A percentile compares a stretch with the other conserved stretches of the same genome.
These are phyloP conservation scores for Xestia xanthographa DNA, from an alignment of 2,888 invertebrate genomes.

Conservation along the genomic window DNA sequence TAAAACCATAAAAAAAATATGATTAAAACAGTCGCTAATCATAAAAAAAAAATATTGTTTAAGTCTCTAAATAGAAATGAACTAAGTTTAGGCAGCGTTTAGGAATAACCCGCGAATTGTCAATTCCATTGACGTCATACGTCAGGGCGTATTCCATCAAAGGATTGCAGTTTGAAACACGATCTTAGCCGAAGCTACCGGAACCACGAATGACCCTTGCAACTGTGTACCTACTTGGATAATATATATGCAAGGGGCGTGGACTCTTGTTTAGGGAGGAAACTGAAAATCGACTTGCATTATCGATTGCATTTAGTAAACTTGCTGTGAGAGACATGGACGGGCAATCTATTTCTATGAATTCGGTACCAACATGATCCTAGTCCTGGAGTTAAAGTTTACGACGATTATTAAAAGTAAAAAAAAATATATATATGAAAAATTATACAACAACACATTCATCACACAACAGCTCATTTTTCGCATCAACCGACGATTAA, in stretches of 20 bases:
- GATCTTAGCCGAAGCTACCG: constrained; percentile 3
- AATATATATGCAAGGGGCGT: constrained; percentile 7
- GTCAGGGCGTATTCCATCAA: background rate
- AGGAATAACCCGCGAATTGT: background rate
- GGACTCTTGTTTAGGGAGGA: background rate
- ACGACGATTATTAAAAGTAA: background rate
- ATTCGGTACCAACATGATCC: background rate
- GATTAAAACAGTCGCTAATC: background rate
- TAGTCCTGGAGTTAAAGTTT: background rate
- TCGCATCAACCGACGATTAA: background rate
- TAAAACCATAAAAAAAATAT: background rate
- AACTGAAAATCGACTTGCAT: constrained; percentile 28
- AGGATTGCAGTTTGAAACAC: background rate
- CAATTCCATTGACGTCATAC: constrained; percentile 15
- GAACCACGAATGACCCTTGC: constrained; percentile 8
- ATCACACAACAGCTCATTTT: background rate
- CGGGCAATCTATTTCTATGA: background rate
- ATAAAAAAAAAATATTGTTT: background rate
- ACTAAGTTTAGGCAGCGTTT: background rate
- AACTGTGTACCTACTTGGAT: background rate
- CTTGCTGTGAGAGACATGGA: background rate
- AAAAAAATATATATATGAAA: background rate
- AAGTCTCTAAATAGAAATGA: background rate
- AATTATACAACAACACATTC: no score
- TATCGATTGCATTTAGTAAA: background rate